Conservation (phyloP, 2,113 vertebrate genomes). For the Raphicerus campestris region DNA sequence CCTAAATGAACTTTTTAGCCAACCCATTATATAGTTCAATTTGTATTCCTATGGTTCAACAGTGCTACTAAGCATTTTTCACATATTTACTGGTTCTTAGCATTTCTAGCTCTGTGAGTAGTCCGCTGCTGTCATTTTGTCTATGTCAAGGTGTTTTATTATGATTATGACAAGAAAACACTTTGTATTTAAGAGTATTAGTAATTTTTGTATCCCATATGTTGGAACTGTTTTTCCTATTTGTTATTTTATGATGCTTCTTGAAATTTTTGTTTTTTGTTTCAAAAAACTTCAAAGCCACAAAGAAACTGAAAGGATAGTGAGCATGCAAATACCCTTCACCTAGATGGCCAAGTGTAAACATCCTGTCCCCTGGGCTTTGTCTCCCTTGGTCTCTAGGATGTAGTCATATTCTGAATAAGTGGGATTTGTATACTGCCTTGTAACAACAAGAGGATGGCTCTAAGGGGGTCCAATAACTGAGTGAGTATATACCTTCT, state of each 20-base stretch:
- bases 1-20: neutral
- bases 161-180: neutral
- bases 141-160: neutral
- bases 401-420: neutral
- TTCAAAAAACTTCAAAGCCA: neutral
- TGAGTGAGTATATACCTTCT: neutral
- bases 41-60: neutral
- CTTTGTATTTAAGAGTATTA: neutral
- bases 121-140: neutral
- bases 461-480: neutral
- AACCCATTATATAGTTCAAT: neutral
- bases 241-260: neutral
- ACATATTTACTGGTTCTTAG: neutral
- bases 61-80: neutral
- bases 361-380: neutral
- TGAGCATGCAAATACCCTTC: neutral
- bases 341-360: neutral
- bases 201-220: neutral
- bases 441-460: neutral
- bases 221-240: neutral
- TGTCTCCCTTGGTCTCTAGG: neutral
- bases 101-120: neutral
- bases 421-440: neutral
- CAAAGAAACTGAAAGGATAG: neutral
- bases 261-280: neutral